Conservation (phyloP, 2,797 vertebrate species). For the Acrocephalus scirpaceus region DNA sequence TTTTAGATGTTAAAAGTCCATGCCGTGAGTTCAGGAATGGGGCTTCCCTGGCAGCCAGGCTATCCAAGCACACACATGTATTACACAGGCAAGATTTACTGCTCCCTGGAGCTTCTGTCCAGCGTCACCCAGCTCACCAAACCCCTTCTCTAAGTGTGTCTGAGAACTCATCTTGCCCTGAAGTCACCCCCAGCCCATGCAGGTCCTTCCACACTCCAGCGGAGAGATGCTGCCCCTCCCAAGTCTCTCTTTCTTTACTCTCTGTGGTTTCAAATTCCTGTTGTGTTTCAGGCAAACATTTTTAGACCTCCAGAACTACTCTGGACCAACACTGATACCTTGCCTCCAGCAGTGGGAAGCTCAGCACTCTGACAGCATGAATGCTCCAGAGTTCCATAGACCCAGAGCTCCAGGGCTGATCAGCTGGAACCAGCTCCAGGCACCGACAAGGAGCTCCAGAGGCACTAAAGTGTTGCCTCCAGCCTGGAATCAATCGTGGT, state of each 20-base stretch:
- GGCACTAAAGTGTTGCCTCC: background rate
- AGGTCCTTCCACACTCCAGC: background rate
- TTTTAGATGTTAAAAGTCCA: background rate
- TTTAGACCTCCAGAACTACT: background rate
- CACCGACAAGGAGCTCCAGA: background rate
- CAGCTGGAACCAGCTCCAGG: background rate
- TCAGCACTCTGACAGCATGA: background rate
- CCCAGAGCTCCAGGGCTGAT: background rate
- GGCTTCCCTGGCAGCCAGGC: background rate
- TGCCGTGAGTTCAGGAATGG: fast-evolving
- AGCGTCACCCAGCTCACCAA: background rate
- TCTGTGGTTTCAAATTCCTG: background rate
- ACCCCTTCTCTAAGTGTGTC: background rate
- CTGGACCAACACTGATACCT: background rate
- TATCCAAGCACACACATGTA: background rate
- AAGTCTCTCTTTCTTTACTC: background rate
- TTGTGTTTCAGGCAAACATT: background rate
- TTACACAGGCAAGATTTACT: background rate
- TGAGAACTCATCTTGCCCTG: background rate
- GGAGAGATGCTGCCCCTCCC: background rate
- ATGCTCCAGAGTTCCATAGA: background rate
- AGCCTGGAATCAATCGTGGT: background rate
- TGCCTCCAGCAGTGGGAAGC: background rate
- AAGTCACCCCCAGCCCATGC: background rate
- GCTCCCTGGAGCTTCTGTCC: background rate